Conservation (phyloP, 2,888 invertebrate genomes). For the Erynnis tages region DNA sequence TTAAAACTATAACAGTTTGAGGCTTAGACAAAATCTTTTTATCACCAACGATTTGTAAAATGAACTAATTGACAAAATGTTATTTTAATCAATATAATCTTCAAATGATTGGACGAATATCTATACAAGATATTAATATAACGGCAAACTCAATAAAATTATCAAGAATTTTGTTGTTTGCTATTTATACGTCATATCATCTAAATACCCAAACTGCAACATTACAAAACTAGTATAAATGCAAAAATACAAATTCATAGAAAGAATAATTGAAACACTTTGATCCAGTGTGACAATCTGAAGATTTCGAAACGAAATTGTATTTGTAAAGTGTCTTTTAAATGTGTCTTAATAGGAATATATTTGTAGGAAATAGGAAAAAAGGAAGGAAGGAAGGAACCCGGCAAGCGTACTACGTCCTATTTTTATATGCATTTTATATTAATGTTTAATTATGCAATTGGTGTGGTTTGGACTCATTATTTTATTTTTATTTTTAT, state of each 20-base stretch:
- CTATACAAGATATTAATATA: too few relatives aligned
- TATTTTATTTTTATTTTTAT: too few relatives aligned
- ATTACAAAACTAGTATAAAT: constrained; percentile 17
- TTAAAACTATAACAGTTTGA: constrained; percentile 18
- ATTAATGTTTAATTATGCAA: too few relatives aligned
- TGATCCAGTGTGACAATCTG: constrained; percentile 1
- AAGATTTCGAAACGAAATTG: background rate
- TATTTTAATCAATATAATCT: background rate
- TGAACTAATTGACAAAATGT: constrained; percentile 8
- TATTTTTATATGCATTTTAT: too few relatives aligned
- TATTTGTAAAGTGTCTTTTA: background rate
- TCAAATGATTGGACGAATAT: too few relatives aligned
- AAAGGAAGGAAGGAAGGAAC: too few relatives aligned
- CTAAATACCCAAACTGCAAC: constrained; percentile 16
- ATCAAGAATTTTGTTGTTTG: too few relatives aligned
- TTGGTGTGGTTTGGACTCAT: too few relatives aligned
- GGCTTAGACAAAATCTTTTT: constrained; percentile 14
- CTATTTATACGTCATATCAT: too few relatives aligned
- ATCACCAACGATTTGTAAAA: background rate
- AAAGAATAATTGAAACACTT: background rate
- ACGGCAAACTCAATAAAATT: too few relatives aligned
- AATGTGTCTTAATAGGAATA: background rate
- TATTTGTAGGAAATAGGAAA: too few relatives aligned
- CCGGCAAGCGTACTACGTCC: too few relatives aligned
- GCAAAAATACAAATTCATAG: constrained; percentile 11